Conservation (phyloP, 1,140 invertebrate species). For the Tyrophagus putrescentiae region DNA sequence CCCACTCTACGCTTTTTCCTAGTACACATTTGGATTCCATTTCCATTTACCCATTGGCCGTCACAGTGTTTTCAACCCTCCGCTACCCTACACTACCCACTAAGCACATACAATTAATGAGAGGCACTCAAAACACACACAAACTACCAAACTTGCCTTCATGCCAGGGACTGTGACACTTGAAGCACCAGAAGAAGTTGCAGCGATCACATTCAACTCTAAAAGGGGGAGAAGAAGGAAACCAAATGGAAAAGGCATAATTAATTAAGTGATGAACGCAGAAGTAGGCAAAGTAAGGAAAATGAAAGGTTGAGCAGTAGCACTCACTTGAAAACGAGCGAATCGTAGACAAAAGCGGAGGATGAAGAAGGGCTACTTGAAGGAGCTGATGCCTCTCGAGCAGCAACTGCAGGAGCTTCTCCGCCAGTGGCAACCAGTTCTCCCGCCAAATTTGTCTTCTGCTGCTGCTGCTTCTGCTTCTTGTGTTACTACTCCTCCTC, state of each 20-base stretch:
- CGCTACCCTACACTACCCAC: no score
- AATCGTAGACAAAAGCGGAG: neutral
- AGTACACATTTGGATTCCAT: no score
- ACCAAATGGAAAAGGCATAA: neutral
- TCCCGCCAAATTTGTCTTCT: no score
- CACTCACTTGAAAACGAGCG: neutral
- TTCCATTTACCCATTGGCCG: no score
- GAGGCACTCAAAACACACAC: neutral
- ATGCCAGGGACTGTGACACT: conserved; percentile 37
- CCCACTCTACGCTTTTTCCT: no score
- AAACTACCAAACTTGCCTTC: conserved; percentile 19
- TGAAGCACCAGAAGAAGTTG: conserved; percentile 35
- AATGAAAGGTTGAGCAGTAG: neutral
- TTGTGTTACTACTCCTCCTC: neutral
- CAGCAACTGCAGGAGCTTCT: no score
- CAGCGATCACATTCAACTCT: conserved; percentile 32
- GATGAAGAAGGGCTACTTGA: neutral
- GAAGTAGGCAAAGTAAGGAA: neutral
- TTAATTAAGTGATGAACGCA: neutral
- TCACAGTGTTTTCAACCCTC: no score
- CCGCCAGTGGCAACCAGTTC: no score
- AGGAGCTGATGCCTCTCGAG: neutral
- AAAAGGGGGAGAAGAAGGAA: neutral
- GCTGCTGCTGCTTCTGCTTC: neutral
- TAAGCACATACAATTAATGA: no score